Conservation (phyloP, 2,888 invertebrate species). For the Cetonia aurata region DNA sequence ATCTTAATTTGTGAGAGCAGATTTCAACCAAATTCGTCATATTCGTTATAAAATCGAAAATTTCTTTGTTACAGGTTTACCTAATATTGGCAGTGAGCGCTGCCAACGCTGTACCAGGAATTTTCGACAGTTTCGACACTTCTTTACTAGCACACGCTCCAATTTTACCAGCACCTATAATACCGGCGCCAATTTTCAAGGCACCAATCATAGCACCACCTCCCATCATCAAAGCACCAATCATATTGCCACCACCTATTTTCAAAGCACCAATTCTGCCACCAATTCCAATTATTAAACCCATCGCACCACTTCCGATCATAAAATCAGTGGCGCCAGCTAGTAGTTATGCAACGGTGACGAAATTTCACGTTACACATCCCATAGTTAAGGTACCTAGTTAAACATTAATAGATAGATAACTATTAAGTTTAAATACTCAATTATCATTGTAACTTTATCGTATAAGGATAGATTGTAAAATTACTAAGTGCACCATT, state of each 20-base stretch:
- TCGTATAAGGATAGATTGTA: no score
- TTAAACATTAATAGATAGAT: neutral
- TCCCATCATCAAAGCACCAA: slow-evolving; percentile 47
- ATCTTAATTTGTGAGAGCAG: no score
- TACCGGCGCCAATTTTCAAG: slow-evolving; percentile 1
- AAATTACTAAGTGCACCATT: neutral
- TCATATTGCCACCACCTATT: slow-evolving; percentile 48
- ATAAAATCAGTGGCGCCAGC: slow-evolving; percentile 64
- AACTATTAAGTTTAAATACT: no score
- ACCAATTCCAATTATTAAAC: slow-evolving; percentile 48
- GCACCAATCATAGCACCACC: slow-evolving; percentile 42
- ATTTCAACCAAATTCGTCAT: no score
- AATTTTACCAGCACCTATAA: slow-evolving; percentile 23
- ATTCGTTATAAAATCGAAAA: neutral
- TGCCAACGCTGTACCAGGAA: slow-evolving; percentile 38
- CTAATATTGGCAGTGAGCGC: slow-evolving; percentile 21
- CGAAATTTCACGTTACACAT: slow-evolving; percentile 62
- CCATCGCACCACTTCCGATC: slow-evolving; percentile 51
- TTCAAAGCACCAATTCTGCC: slow-evolving; percentile 51
- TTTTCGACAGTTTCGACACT: slow-evolving; percentile 37
- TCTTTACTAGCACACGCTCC: slow-evolving; percentile 45
- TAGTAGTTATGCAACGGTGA: slow-evolving; percentile 73
- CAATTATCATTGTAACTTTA: no score
- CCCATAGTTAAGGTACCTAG: slow-evolving; percentile 63
- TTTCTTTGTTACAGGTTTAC: slow-evolving; percentile 10